Conservation (phyloP, 2,888 invertebrate species). For the Anarsia innoxiella region DNA sequence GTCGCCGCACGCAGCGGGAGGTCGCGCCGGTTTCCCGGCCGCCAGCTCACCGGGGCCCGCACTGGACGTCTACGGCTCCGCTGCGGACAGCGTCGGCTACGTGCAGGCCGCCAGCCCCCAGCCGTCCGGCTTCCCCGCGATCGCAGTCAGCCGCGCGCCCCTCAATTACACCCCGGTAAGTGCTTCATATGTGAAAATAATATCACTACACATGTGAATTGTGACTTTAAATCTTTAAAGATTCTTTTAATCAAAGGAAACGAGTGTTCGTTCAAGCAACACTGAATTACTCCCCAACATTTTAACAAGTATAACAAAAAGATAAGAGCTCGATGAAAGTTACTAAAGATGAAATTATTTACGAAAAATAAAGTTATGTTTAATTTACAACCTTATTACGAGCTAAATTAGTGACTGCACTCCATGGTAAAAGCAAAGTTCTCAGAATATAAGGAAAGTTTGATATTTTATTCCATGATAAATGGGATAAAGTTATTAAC, state of each 20-base stretch:
- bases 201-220: too few relatives aligned
- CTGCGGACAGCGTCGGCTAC: conserved; percentile 92
- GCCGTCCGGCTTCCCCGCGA: conserved; percentile 95
- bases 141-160: conserved; percentile 94
- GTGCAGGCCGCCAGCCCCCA: conserved; percentile 98
- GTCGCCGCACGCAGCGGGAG: conserved; percentile 85
- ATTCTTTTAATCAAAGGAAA: too few relatives aligned
- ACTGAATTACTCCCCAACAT: too few relatives aligned
- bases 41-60: conserved; percentile 94
- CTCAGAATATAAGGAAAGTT: conserved; percentile 38
- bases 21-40: conserved; percentile 88
- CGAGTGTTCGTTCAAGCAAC: too few relatives aligned
- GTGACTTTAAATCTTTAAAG: too few relatives aligned
- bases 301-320: too few relatives aligned
- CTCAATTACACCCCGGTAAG: conserved; percentile 95
- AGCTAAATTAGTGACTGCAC: conserved; percentile 12
- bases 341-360: too few relatives aligned
- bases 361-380: conserved; percentile 8
- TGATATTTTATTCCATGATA: conserved; percentile 54
- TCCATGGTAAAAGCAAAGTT: conserved; percentile 26
- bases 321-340: too few relatives aligned
- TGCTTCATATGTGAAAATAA: background rate
- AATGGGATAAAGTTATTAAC: conserved; percentile 74
- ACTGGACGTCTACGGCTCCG: conserved; percentile 95
- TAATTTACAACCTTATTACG: conserved; percentile 9